These are phyloP conservation scores for Poecilia wingei DNA, from an alignment of 2,797 vertebrate species.

Conservation along the genomic window DNA sequence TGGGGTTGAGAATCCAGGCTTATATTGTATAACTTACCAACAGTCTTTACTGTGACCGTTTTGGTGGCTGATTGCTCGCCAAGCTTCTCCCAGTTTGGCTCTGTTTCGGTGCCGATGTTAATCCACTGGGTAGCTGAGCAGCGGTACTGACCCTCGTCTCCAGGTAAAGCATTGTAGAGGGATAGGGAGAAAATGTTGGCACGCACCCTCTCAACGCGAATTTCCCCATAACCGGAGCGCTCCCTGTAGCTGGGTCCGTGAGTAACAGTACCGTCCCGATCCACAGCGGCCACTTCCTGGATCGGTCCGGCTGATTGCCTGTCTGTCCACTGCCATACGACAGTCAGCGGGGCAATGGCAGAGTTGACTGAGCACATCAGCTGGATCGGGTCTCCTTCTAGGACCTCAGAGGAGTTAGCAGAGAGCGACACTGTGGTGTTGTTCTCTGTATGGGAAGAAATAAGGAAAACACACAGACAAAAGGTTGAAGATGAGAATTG, in stretches of 20 bases:
- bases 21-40: constrained; percentile 81
- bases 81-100: constrained; percentile 90
- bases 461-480: constrained; percentile 2
- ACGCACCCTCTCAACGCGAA: constrained; percentile 76
- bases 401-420: constrained; percentile 87
- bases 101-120: constrained; percentile 72
- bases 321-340: constrained; percentile 89
- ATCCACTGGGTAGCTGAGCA: constrained; percentile 83
- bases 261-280: constrained; percentile 82
- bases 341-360: constrained; percentile 83
- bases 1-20: neutral
- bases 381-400: constrained; percentile 90
- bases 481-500: neutral
- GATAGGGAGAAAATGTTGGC: constrained; percentile 79
- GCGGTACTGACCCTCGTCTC: constrained; percentile 82
- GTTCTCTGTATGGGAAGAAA: constrained; percentile 81
- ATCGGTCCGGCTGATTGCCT: constrained; percentile 77
- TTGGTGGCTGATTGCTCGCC: constrained; percentile 85
- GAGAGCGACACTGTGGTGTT: constrained; percentile 90
- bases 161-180: constrained; percentile 74
- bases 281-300: constrained; percentile 87
- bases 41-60: constrained; percentile 86
- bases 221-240: constrained; percentile 62
- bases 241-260: constrained; percentile 73
- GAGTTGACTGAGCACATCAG: constrained; percentile 87